These are phyloP conservation scores for Megaustenia siamemsis DNA, from an alignment of 2,888 invertebrate species.

Conservation along the genomic window DNA sequence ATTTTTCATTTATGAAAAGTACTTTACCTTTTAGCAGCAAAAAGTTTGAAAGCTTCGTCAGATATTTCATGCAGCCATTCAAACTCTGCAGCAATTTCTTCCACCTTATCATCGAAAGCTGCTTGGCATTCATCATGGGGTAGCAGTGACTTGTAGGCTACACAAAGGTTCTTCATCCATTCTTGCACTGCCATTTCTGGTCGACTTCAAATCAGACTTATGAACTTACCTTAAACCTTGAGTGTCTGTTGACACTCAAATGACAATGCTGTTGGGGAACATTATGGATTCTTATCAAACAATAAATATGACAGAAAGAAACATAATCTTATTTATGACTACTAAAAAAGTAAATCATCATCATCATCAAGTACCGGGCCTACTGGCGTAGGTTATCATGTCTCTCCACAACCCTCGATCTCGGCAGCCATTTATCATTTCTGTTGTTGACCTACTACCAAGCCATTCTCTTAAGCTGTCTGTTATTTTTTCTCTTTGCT, in stretches of 20 bases:
- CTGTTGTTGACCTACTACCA: no score
- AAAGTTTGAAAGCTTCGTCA: slow-evolving; percentile 13
- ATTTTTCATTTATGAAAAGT: no score
- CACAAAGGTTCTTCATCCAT: neutral
- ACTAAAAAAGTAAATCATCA: no score
- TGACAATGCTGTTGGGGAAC: neutral
- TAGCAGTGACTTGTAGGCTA: neutral
- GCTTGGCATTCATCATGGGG: slow-evolving; percentile 7
- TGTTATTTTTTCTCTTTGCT: no score
- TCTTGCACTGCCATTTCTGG: neutral
- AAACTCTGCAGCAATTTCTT: slow-evolving; percentile 43
- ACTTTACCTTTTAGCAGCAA: slow-evolving; percentile 28
- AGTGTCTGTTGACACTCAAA: neutral
- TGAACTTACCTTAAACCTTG: neutral
- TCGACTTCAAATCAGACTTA: neutral
- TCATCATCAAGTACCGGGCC: no score
- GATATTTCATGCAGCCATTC: slow-evolving; percentile 51
- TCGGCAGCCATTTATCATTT: no score
- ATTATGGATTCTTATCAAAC: no score
- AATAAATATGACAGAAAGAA: no score
- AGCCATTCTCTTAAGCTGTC: no score
- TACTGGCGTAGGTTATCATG: no score
- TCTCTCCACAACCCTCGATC: no score
- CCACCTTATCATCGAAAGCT: slow-evolving; percentile 19
- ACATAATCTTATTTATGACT: no score